Conservation (phyloP, 2,888 invertebrate species). For the Serripes groenlandicus region DNA sequence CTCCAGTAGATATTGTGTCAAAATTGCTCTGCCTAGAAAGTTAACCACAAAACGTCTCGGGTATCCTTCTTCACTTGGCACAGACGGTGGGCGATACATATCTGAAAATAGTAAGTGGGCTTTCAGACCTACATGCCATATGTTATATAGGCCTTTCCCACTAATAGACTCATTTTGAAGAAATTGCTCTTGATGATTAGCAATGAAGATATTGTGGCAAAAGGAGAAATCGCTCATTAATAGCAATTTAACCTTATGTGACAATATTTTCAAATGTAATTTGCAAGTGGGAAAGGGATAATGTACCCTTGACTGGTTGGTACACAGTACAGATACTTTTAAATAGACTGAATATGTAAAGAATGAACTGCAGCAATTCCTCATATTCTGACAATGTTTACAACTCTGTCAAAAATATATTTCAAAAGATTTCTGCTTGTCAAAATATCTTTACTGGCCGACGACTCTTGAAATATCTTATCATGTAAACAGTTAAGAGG, state of each 20-base stretch:
- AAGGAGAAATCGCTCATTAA: neutral
- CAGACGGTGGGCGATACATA: neutral
- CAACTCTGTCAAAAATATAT: neutral
- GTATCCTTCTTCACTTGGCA: slow-evolving; percentile 10
- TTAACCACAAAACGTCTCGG: slow-evolving; percentile 11
- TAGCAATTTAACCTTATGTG: neutral
- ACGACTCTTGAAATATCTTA: too few species aligned
- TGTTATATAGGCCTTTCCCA: neutral
- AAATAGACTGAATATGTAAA: too few species aligned
- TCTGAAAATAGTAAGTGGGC: neutral
- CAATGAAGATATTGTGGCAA: neutral
- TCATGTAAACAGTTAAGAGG: too few species aligned
- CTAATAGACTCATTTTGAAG: neutral
- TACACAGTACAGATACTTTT: too few species aligned
- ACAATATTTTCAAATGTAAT: neutral
- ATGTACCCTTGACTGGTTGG: too few species aligned
- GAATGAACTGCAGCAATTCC: neutral
- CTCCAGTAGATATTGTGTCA: slow-evolving; percentile 4
- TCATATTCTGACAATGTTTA: neutral
- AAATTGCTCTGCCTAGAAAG: slow-evolving; percentile 10
- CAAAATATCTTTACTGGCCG: too few species aligned
- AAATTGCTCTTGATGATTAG: neutral
- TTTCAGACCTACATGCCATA: neutral
- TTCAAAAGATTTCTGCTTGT: too few species aligned
- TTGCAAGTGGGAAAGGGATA: too few species aligned